Percentiles rank a stretch among this genome's conserved stretches.
phyloP scores from a whole-genome alignment of 2,888 invertebrate genomes.

The Mesorhabditis spiculigera region DNA sequence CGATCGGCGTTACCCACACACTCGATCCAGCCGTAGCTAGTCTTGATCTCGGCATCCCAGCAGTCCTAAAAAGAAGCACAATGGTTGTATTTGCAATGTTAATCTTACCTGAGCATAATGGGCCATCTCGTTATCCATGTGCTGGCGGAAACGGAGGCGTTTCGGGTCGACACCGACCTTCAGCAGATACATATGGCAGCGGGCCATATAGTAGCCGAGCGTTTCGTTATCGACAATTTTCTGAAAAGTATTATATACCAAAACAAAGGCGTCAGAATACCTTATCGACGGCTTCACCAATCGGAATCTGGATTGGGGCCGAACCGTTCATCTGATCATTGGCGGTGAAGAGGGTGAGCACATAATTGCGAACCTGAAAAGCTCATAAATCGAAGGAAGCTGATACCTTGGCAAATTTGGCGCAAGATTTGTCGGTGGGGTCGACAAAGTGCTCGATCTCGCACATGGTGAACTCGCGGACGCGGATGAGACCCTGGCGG shows the following conservation, averaged over 20 bases:
- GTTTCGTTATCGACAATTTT: conserved; percentile 90
- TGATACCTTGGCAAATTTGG: conserved; percentile 76
- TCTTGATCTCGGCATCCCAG: conserved; percentile 97
- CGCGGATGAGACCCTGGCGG: conserved; percentile 63
- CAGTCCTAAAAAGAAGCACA: conserved; percentile 75
- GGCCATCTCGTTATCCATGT: conserved; percentile 99
- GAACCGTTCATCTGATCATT: conserved; percentile 96
- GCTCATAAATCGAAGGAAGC: conserved; percentile 2
- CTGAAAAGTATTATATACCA: conserved; percentile 47
- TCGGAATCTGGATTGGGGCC: conserved; percentile 72
- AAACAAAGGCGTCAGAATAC: conserved; percentile 57
- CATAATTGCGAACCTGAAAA: conserved; percentile 66
- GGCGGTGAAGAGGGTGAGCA: conserved; percentile 84
- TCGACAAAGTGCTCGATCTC: conserved; percentile 99
- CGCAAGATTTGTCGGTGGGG: conserved; percentile 79
- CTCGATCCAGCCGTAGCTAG: conserved; percentile 96
- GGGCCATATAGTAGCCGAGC: conserved; percentile 92
- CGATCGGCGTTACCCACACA: conserved; percentile 99
- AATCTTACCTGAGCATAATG: conserved; percentile 75
- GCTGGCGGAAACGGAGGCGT: conserved; percentile 89
- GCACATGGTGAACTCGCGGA: conserved; percentile 85
- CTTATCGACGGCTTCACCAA: conserved; percentile 81
- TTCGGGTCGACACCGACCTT: conserved; percentile 81
- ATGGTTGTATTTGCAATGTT: background rate
- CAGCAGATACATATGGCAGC: conserved; percentile 83